phyloP scores from a whole-genome alignment of 2,113 vertebrate species.

The Galbula dea region DNA sequence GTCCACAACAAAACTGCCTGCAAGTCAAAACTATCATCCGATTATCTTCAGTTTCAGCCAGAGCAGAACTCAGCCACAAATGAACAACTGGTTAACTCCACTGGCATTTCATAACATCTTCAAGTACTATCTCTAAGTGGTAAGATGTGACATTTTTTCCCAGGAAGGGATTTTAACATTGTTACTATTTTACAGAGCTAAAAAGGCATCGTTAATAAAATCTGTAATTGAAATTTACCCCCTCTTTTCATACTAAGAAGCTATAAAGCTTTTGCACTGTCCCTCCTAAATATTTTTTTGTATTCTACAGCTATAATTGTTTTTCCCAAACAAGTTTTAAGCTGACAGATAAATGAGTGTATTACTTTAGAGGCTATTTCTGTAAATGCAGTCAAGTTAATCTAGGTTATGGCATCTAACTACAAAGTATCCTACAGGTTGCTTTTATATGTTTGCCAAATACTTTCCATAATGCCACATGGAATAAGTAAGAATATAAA shows the following conservation, averaged over 20 bases:
- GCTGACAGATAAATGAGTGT: background rate
- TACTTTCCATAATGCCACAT: background rate
- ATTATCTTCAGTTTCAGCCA: background rate
- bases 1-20: background rate
- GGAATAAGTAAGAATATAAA: background rate
- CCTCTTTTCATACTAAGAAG: background rate
- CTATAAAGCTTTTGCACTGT: background rate
- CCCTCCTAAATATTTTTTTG: background rate
- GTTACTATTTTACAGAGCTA: constrained; percentile 6
- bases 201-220: constrained; percentile 17
- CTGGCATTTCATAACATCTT: background rate
- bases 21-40: background rate
- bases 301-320: background rate
- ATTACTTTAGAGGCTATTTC: background rate
- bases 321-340: background rate
- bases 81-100: constrained; percentile 17
- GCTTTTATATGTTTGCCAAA: background rate
- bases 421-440: background rate
- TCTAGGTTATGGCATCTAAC: background rate
- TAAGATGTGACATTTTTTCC: constrained; percentile 16
- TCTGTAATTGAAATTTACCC: background rate
- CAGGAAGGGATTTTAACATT: background rate
- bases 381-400: background rate
- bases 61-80: background rate
- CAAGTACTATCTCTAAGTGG: background rate